Percentiles rank a stretch among this genome's conserved stretches.
Evolutionary conservation across 2,888 invertebrate genomes (phyloP).

Genomic region (Orchesella flavescens): DNA sequence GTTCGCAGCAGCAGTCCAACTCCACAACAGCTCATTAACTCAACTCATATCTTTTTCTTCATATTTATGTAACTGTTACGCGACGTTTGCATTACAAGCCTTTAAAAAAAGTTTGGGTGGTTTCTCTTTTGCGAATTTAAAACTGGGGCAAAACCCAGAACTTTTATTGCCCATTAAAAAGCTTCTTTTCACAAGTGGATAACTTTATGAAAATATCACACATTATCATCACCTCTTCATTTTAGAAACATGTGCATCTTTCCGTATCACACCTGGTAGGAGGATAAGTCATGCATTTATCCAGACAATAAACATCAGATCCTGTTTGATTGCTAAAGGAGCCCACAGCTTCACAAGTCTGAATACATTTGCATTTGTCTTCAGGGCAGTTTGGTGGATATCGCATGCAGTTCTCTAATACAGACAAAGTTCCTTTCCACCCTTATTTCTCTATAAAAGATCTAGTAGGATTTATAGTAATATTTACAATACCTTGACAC

Average conservation of each 20-base stretch:
- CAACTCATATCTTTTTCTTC: too few species aligned
- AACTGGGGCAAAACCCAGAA: neutral
- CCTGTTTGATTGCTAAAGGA: slow-evolving; percentile 83
- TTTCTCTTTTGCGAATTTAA: neutral
- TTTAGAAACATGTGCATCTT: slow-evolving; percentile 83
- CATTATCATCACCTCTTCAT: too few species aligned
- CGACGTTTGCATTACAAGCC: neutral
- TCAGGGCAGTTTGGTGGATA: slow-evolving; percentile 90
- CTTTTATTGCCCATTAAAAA: too few species aligned
- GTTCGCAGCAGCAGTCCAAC: neutral
- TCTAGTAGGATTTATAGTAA: too few species aligned
- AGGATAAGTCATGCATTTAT: slow-evolving; percentile 86
- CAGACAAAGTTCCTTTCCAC: too few species aligned
- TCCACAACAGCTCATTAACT: too few species aligned
- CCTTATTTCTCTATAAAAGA: too few species aligned
- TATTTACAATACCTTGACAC: too few species aligned
- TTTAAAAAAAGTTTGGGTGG: neutral
- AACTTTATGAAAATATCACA: neutral
- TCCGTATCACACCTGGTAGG: slow-evolving; percentile 81
- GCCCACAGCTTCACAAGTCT: slow-evolving; percentile 86
- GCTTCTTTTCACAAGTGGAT: too few species aligned
- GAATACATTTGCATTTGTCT: slow-evolving; percentile 84
- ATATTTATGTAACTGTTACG: neutral
- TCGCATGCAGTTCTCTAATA: slow-evolving; percentile 87
- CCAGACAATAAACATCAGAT: slow-evolving; percentile 87